Conservation (phyloP, 2,113 vertebrate species). For the Phocoena sinus region DNA sequence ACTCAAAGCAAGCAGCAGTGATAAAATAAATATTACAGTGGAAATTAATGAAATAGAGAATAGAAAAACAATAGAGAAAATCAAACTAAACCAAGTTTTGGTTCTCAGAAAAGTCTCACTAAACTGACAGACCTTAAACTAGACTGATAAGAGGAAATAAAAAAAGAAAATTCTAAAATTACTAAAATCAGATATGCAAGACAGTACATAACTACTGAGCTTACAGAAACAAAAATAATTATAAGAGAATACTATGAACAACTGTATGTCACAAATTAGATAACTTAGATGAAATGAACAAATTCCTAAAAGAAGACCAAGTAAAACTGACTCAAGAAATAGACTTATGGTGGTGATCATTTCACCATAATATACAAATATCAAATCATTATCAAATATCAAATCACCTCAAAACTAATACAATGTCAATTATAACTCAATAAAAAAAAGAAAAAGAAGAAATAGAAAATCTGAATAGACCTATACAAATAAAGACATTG, state of each 20-base stretch:
- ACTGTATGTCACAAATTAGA: not conserved
- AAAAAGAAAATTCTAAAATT: not conserved
- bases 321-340: not conserved
- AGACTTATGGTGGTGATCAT: not conserved
- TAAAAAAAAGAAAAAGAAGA: not conserved
- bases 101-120: not conserved
- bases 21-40: not conserved
- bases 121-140: not conserved
- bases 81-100: not conserved
- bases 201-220: not conserved
- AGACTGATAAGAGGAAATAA: not conserved
- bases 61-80: not conserved
- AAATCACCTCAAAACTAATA: not conserved
- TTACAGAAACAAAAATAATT: not conserved
- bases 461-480: not conserved
- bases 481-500: not conserved
- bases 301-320: not conserved
- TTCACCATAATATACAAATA: not conserved
- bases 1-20: not conserved
- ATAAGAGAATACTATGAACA: not conserved
- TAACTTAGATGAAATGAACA: not conserved
- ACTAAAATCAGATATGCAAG: not conserved
- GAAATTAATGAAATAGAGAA: not conserved
- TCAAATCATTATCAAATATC: not conserved
- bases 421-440: not conserved